Base-by-base conservation (phyloP, 2,888 invertebrate genomes). In the Ametastegia equiseti region DNA sequence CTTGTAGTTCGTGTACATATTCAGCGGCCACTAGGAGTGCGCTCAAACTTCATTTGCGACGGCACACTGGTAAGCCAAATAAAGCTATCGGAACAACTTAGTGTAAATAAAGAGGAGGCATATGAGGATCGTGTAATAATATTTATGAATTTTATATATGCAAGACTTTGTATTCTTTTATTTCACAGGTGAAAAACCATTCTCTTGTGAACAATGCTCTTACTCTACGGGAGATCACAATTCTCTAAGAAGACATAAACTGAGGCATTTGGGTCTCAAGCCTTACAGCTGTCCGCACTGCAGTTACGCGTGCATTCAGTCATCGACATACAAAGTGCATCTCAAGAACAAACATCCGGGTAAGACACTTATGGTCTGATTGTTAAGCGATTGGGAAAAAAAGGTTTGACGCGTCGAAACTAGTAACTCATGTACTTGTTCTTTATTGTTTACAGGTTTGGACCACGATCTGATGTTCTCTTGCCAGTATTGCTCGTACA, bases 141-240 rank as follows among this genome's bases (percentile, higher is more conserved):
- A n/a, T n/a, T n/a, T n/a, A n/a, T n/a, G 9, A 42, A 6, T 9
- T 42, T 9, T 42, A 42, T 42, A 6, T 42, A 42, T 19, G 3
- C 6, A 33, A n/a, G 27, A 23, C 6, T 57, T 27, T 69, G 13
- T n/a, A 30, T 30, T 23, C 15, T 23, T 63, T n/a, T 71, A 73
- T 79, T 82, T 50, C 79, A 50, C 91, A 94, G 95, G 96, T 65
- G 96, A 96, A 88, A 96, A 96, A 88, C 96, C 97, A 0, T 97
- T 96, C 91, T 93, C 94, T 54, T 97, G 97, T 89, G 94, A 95
- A 47, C 92, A 93, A 73, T 97, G 97, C 90, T 92, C 93, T 4
- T 97, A 96, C 90, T 92, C 94, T 57, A 95, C 96, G 4, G 94
- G 95, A 2, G 97, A 97, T 89, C 97, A 97, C 91, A 97, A 97